A percentile compares a stretch with the other conserved stretches of the same genome.
Conservation (phyloP, 2,113 vertebrate species). For the Pelecanus crispus region DNA sequence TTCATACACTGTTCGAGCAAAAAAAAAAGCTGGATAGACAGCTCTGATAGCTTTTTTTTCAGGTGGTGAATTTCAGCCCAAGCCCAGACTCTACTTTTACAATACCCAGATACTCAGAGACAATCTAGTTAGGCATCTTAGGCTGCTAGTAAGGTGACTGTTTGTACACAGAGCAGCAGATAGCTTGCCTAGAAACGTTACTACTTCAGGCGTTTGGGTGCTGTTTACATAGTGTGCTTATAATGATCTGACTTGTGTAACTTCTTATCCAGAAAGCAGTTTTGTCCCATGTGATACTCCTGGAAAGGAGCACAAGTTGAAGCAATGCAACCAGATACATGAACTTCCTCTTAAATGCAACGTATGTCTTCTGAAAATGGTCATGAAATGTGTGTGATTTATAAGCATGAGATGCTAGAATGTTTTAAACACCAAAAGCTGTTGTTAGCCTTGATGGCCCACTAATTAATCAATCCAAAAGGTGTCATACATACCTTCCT, state of each 20-base stretch:
- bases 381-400: background rate
- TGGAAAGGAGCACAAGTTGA: background rate
- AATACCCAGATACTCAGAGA: background rate
- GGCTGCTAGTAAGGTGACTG: background rate
- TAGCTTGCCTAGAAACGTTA: background rate
- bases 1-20: background rate
- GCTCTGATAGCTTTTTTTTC: background rate
- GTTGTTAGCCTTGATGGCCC: background rate
- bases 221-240: background rate
- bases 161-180: background rate
- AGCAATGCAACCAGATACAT: background rate
- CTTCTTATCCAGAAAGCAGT: background rate
- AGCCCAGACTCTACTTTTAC: background rate
- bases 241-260: background rate
- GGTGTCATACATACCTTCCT: background rate
- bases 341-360: background rate
- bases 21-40: background rate
- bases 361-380: background rate
- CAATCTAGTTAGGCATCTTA: background rate
- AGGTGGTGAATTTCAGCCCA: background rate
- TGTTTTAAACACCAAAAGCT: background rate
- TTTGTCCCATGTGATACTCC: background rate
- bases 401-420: background rate
- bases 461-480: background rate
- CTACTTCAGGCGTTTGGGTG: background rate